Conservation (phyloP, 1,140 invertebrate genomes). For the Drosophila ambigua region DNA sequence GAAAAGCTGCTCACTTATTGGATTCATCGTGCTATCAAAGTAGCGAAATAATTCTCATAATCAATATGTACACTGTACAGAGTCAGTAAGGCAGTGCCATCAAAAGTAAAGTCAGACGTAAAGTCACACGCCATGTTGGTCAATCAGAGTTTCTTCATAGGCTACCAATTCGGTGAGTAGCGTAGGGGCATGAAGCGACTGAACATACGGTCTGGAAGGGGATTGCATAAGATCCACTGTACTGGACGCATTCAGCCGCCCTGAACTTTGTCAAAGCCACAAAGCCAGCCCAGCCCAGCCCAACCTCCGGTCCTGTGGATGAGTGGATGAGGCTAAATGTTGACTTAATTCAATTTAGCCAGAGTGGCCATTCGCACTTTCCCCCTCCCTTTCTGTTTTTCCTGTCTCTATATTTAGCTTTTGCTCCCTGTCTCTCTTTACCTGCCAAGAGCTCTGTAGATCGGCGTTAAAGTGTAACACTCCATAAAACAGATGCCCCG, state of each 20-base stretch:
- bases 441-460: slow-evolving; percentile 33
- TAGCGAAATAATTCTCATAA: too few species aligned
- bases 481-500: slow-evolving; percentile 74
- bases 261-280: slow-evolving; percentile 6
- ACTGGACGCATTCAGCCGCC: not conserved
- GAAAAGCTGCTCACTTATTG: too few species aligned
- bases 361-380: slow-evolving; percentile 18
- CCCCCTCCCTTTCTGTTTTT: not conserved
- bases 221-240: slow-evolving; percentile 5
- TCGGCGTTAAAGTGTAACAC: slow-evolving; percentile 80
- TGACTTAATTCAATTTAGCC: slow-evolving; percentile 39
- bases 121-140: too few species aligned
- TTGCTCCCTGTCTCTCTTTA: not conserved
- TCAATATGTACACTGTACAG: too few species aligned
- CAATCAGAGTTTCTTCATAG: too few species aligned
- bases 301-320: slow-evolving; percentile 21
- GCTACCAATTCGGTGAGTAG: too few species aligned
- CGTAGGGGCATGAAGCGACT: not conserved
- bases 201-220: too few species aligned
- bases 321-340: slow-evolving; percentile 11
- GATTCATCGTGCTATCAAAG: too few species aligned
- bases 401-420: slow-evolving; percentile 3
- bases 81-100: too few species aligned
- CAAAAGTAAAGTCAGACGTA: too few species aligned
- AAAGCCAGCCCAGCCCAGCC: slow-evolving; percentile 20